A percentile compares a stretch with the other conserved stretches of the same genome.
These are phyloP conservation scores for Gonioctena quinquepunctata DNA, from an alignment of 1,140 invertebrate genomes.

Conservation along the genomic window DNA sequence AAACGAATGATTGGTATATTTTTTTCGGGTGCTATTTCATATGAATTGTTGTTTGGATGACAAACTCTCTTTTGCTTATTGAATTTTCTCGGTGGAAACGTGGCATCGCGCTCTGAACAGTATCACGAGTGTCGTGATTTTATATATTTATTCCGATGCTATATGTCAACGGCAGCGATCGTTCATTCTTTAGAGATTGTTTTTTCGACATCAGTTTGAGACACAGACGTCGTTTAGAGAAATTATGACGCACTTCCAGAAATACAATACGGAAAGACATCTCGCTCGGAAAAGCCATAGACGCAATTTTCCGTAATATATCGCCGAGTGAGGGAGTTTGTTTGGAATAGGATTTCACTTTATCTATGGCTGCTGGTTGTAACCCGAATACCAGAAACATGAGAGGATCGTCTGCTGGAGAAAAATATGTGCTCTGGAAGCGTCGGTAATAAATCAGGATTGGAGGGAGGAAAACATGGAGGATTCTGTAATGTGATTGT, in stretches of 20 bases:
- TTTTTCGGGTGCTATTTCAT: too few species aligned
- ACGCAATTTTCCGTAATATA: not conserved
- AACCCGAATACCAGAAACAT: not conserved
- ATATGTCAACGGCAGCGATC: conserved; percentile 2
- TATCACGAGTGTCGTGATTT: not conserved
- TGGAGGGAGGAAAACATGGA: too few species aligned
- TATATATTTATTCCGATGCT: conserved; percentile 10
- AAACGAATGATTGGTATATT: too few species aligned
- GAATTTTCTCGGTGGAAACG: too few species aligned
- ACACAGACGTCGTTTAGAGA: conserved; percentile 1
- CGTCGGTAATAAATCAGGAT: too few species aligned
- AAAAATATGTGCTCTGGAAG: not conserved
- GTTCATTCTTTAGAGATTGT: conserved; percentile 2
- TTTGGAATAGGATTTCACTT: not conserved
- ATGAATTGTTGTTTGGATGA: too few species aligned
- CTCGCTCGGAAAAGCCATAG: not conserved
- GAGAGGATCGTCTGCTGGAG: not conserved
- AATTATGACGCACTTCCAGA: conserved; percentile 1
- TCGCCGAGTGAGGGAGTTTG: not conserved
- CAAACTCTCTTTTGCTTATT: too few species aligned
- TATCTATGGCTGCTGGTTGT: not conserved
- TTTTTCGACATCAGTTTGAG: not conserved
- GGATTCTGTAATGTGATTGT: too few species aligned
- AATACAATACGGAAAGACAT: not conserved
- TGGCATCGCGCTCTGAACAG: not conserved